phyloP scores from a whole-genome alignment of 2,888 invertebrate species.

The Amphipoea oculea region DNA sequence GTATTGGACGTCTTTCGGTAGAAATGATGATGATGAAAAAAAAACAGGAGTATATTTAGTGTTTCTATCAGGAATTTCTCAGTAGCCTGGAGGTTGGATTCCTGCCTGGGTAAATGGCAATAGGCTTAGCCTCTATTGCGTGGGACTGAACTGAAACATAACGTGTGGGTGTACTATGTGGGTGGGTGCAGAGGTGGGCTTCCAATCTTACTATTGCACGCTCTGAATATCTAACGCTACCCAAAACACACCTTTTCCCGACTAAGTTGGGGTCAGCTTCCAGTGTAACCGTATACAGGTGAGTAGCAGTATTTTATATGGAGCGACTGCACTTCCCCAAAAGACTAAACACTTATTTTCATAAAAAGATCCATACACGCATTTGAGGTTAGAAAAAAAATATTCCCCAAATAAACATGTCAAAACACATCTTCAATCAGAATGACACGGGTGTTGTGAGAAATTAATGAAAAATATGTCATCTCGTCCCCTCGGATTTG shows the following conservation, averaged over 20 bases:
- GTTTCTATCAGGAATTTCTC: background rate
- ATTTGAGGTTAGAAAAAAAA: slow-evolving; percentile 5
- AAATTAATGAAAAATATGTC: slow-evolving; percentile 49
- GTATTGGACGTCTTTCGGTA: background rate
- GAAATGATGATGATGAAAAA: background rate
- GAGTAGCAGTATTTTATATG: background rate
- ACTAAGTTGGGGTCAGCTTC: background rate
- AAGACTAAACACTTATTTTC: background rate
- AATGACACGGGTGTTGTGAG: slow-evolving; percentile 47
- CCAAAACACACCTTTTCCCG: background rate
- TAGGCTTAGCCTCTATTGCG: background rate
- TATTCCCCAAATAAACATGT: slow-evolving; percentile 28
- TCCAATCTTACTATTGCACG: background rate
- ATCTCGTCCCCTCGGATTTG: slow-evolving; percentile 24
- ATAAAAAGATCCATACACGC: background rate
- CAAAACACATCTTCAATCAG: slow-evolving; percentile 33
- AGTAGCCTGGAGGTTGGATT: background rate
- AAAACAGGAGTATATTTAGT: background rate
- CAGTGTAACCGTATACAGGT: background rate
- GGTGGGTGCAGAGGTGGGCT: background rate
- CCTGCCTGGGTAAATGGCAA: background rate
- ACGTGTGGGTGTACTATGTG: background rate
- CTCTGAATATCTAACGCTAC: background rate
- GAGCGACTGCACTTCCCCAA: background rate
- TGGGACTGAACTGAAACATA: background rate